phyloP scores from a whole-genome alignment of 2,113 vertebrate species.

The Triplophysa rosa region DNA sequence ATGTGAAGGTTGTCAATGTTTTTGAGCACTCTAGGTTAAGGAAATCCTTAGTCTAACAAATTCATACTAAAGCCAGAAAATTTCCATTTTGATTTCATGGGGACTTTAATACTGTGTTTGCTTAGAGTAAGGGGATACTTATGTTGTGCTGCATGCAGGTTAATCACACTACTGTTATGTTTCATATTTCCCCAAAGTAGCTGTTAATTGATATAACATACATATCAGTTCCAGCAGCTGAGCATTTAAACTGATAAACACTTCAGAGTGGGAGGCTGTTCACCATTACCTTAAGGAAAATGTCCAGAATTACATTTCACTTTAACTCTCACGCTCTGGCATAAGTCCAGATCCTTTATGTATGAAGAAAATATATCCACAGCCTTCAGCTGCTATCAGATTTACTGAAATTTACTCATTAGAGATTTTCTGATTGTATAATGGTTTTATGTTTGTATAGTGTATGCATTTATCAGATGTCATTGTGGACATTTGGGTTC shows the following conservation, averaged over 20 bases:
- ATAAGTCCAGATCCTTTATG: constrained; percentile 1
- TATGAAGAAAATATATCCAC: neutral
- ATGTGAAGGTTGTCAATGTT: too few species aligned
- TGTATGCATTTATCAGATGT: neutral
- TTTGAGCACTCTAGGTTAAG: too few species aligned
- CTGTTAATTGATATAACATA: constrained; percentile 20
- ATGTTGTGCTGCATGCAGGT: neutral
- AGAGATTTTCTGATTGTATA: neutral
- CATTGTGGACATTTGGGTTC: constrained; percentile 7
- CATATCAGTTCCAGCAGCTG: neutral
- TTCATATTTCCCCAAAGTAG: constrained; percentile 10
- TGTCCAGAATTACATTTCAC: neutral
- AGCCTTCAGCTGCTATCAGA: constrained; percentile 15
- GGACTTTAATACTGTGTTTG: neutral
- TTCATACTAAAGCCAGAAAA: too few species aligned
- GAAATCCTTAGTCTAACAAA: too few species aligned
- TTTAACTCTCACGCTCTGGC: neutral
- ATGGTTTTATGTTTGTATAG: neutral
- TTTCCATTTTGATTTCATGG: too few species aligned
- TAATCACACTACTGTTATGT: neutral
- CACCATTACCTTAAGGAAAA: constrained; percentile 14
- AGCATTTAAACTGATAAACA: constrained; percentile 14
- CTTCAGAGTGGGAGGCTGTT: constrained; percentile 22
- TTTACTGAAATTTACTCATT: constrained; percentile 28
- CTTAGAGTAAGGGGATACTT: neutral